phyloP scores from a whole-genome alignment of 2,113 vertebrate species.

The Syngnathoides biaculeatus region DNA sequence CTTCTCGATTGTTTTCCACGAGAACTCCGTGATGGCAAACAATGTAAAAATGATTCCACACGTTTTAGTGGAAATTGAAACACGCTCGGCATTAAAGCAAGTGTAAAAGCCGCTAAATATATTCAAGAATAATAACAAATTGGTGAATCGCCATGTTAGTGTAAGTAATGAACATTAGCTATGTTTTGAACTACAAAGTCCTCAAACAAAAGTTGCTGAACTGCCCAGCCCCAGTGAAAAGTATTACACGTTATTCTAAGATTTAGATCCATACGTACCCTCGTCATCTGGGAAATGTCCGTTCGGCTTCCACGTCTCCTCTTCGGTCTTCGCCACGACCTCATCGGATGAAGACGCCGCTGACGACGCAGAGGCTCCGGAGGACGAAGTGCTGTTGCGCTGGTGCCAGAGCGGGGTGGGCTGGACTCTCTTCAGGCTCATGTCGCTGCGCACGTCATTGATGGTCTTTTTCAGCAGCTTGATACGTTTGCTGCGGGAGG shows the following conservation, averaged over 20 bases:
- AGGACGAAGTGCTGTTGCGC: constrained; percentile 10
- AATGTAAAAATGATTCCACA: too few relatives aligned
- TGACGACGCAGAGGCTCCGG: constrained; percentile 15
- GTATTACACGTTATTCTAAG: not conserved
- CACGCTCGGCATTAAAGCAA: too few relatives aligned
- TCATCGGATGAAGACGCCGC: constrained; percentile 8
- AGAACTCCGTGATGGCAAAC: too few relatives aligned
- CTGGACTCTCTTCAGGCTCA: constrained; percentile 79
- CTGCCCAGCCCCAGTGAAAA: not conserved
- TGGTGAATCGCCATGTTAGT: too few relatives aligned
- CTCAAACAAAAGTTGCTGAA: too few relatives aligned
- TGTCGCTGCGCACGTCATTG: constrained; percentile 80
- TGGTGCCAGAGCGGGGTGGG: constrained; percentile 51
- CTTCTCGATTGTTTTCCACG: too few relatives aligned
- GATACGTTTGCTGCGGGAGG: constrained; percentile 89
- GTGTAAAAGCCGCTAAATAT: too few relatives aligned
- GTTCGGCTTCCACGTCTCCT: constrained; percentile 39
- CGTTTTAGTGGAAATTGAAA: too few relatives aligned
- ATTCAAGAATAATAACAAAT: too few relatives aligned
- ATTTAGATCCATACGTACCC: constrained; percentile 35
- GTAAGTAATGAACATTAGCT: too few relatives aligned
- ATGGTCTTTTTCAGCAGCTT: constrained; percentile 94
- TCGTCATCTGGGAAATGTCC: constrained; percentile 60
- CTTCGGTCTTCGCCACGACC: constrained; percentile 19
- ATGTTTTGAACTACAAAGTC: too few relatives aligned